Conservation (phyloP, 2,888 invertebrate genomes). For the Coelinius sp. region DNA sequence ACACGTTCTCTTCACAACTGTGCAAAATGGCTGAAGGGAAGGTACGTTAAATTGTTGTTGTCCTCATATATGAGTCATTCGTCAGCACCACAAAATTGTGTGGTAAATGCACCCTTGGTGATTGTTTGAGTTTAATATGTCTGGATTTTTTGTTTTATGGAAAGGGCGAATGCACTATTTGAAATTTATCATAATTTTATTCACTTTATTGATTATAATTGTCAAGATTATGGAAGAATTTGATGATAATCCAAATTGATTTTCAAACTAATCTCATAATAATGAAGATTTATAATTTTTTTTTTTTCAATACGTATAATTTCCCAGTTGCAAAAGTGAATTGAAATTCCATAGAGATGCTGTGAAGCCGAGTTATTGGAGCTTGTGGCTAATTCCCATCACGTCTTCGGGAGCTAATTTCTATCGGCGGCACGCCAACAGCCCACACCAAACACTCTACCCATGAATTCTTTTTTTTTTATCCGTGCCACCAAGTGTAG, state of each 20-base stretch:
- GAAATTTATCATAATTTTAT: too few relatives aligned
- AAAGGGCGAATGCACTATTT: not conserved
- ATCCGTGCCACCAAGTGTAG: conserved; percentile 52
- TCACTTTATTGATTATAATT: too few relatives aligned
- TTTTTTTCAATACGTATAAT: not conserved
- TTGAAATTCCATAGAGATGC: not conserved
- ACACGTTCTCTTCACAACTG: not conserved
- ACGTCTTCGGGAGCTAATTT: conserved; percentile 37
- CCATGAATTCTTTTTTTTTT: conserved; percentile 24
- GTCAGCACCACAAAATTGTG: not conserved
- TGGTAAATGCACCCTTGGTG: not conserved
- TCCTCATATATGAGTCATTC: not conserved
- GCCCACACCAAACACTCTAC: too few relatives aligned
- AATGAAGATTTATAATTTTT: not conserved
- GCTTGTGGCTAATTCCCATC: conserved; percentile 25
- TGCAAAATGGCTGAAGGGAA: not conserved
- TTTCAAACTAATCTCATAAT: not conserved
- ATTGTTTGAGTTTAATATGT: not conserved
- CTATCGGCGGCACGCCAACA: conserved; percentile 4
- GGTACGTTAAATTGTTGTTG: not conserved
- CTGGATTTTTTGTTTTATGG: not conserved
- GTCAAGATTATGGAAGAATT: too few relatives aligned
- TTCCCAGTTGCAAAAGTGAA: conserved; percentile 1
- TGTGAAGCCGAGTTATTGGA: not conserved
- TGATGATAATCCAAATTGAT: not conserved